These are phyloP conservation scores for Xyrichtys novacula DNA, from an alignment of 2,797 vertebrate species.

Conservation along the genomic window DNA sequence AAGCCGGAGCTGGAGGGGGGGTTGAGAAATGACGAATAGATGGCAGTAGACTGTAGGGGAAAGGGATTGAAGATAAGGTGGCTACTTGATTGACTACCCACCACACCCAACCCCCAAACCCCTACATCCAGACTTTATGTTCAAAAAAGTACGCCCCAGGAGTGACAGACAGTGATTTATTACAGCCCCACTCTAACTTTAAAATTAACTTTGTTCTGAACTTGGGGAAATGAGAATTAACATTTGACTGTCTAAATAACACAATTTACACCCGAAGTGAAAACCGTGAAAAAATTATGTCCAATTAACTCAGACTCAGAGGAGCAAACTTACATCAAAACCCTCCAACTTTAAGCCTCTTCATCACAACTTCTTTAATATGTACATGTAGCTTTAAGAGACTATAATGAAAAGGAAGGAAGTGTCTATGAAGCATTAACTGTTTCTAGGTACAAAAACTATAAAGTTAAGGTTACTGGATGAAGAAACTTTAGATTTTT, in stretches of 20 bases:
- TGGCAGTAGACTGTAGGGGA: constrained; percentile 45
- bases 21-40: constrained; percentile 70
- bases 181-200: constrained; percentile 9
- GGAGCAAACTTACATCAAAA: too few relatives aligned
- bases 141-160: constrained; percentile 43
- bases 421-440: too few relatives aligned
- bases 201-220: constrained; percentile 15
- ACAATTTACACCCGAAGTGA: not conserved
- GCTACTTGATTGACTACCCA: constrained; percentile 64
- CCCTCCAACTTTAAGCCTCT: too few relatives aligned
- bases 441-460: too few relatives aligned
- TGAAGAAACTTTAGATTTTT: too few relatives aligned
- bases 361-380: too few relatives aligned
- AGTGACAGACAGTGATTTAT: constrained; percentile 32
- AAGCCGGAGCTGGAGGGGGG: constrained; percentile 61
- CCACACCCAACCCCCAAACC: constrained; percentile 16
- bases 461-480: not conserved
- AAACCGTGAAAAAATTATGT: not conserved
- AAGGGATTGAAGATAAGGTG: constrained; percentile 58
- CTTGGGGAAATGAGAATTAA: constrained; percentile 1
- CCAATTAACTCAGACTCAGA: not conserved
- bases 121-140: constrained; percentile 38
- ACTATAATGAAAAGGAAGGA: too few relatives aligned
- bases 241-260: not conserved
- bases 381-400: too few relatives aligned